These are phyloP conservation scores for Gryon sp. DNA, from an alignment of 1,140 invertebrate species.

Conservation along the genomic window DNA sequence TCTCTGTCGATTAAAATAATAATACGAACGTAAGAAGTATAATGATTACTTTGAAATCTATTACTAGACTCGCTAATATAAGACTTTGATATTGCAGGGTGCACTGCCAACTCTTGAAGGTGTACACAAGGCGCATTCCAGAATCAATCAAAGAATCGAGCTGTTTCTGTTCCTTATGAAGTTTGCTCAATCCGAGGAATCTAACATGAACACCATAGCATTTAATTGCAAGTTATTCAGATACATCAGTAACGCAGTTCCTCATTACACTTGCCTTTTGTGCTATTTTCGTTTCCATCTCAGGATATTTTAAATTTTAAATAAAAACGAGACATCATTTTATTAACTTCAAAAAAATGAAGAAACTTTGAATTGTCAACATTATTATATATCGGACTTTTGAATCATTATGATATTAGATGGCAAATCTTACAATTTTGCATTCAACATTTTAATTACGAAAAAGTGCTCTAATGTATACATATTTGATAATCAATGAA, in stretches of 20 bases:
- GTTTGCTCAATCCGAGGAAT: conserved; percentile 43
- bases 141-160: conserved; percentile 47
- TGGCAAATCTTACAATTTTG: no score
- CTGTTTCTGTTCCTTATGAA: conserved; percentile 57
- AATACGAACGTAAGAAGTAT: not conserved
- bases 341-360: no score
- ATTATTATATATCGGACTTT: not conserved
- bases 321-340: no score
- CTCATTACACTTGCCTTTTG: conserved; percentile 27
- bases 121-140: conserved; percentile 79
- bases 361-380: no score
- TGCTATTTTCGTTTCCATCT: not conserved
- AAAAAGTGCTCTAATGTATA: not conserved
- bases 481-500: not conserved
- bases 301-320: no score
- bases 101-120: conserved; percentile 81
- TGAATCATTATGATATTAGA: no score
- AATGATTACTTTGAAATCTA: not conserved
- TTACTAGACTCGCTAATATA: no score
- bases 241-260: conserved; percentile 24
- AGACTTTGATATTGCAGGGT: conserved; percentile 71
- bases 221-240: conserved; percentile 38
- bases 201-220: conserved; percentile 27
- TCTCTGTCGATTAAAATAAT: no score
- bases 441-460: no score